Evolutionary conservation across 2,113 vertebrate species (phyloP).

Genomic region (Onychostoma macrolepis): DNA sequence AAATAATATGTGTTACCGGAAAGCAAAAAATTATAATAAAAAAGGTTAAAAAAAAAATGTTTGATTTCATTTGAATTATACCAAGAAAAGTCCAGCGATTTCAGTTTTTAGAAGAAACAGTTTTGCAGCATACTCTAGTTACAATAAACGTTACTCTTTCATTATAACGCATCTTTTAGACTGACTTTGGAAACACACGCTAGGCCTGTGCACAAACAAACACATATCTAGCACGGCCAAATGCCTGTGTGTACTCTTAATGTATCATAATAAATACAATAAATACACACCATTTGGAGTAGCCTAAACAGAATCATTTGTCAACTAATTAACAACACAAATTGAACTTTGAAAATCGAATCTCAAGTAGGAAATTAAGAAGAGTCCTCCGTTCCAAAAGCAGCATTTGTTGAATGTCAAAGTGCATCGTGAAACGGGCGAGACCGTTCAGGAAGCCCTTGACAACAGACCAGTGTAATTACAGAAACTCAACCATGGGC

Average conservation of each 20-base stretch:
- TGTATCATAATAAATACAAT: conserved; percentile 50
- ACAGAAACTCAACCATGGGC: conserved; percentile 61
- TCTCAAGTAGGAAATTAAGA: conserved; percentile 41
- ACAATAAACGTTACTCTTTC: neutral
- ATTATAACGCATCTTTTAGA: conserved; percentile 24
- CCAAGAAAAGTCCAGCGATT: conserved; percentile 22
- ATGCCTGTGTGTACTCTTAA: conserved; percentile 58
- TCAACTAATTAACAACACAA: conserved; percentile 41
- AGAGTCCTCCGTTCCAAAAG: conserved; percentile 56
- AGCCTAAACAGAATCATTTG: conserved; percentile 45
- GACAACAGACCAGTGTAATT: conserved; percentile 69
- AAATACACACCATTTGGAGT: conserved; percentile 37
- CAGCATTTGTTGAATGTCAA: conserved; percentile 59
- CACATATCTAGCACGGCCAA: conserved; percentile 57
- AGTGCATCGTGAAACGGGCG: conserved; percentile 43
- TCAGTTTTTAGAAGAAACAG: conserved; percentile 3
- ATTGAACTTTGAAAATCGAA: conserved; percentile 52
- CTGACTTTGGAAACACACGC: conserved; percentile 40
- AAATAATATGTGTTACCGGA: conserved; percentile 1
- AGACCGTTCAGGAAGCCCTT: conserved; percentile 53
- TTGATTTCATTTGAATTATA: neutral
- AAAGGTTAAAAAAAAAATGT: conserved; percentile 12
- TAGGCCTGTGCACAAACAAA: conserved; percentile 57
- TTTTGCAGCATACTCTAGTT: conserved; percentile 26
- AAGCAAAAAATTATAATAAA: neutral